Evolutionary conservation across 2,113 vertebrate species (phyloP).

Genomic region (Cephalophus harveyi): DNA sequence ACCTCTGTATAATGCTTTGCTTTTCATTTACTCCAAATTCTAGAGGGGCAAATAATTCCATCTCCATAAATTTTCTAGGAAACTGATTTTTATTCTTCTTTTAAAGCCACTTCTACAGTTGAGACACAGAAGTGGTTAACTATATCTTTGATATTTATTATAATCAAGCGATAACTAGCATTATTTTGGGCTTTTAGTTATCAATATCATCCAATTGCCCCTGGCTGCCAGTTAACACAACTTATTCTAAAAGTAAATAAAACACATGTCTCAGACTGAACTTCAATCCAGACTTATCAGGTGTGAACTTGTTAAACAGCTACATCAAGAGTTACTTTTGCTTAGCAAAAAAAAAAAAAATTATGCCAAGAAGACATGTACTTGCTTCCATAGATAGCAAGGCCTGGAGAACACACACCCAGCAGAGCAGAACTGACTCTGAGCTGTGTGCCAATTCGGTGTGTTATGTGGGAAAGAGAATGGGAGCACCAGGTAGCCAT

Average conservation of each 20-base stretch:
- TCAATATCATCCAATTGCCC: not conserved
- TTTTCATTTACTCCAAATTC: not conserved
- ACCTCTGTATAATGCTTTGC: not conserved
- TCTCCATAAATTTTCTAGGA: not conserved
- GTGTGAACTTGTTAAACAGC: not conserved
- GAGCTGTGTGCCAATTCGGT: not conserved
- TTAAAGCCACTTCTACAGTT: not conserved
- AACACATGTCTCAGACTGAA: not conserved
- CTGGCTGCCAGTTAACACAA: not conserved
- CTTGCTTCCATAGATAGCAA: not conserved
- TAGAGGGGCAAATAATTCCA: not conserved
- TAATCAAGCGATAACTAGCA: not conserved
- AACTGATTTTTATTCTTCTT: not conserved
- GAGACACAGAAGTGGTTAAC: not conserved
- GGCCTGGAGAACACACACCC: not conserved
- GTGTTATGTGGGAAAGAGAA: not conserved
- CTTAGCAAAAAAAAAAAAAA: not conserved
- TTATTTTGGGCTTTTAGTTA: not conserved
- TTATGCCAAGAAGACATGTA: not conserved
- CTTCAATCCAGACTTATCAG: not conserved
- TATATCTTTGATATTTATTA: not conserved
- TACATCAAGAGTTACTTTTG: not conserved
- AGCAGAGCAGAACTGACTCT: rapidly evolving
- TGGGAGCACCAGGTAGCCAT: not conserved
- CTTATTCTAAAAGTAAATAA: not conserved